Evolutionary conservation across 1,140 invertebrate genomes (phyloP).

Genomic region (Oreohelix idahoensis): DNA sequence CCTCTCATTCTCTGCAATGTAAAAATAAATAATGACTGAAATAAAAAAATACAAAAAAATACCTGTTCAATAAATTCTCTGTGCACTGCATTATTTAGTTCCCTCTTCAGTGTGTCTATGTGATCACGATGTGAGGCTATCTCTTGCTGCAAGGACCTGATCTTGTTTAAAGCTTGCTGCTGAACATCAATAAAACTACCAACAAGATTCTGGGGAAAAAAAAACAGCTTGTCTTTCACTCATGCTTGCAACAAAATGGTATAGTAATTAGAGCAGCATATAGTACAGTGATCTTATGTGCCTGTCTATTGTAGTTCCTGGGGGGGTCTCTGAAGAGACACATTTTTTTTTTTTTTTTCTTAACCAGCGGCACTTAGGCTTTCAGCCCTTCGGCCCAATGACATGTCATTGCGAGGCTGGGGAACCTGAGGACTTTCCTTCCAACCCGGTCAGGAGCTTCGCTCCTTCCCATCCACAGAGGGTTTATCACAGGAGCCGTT

Average conservation of each 20-base stretch:
- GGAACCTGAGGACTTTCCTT: too few species aligned
- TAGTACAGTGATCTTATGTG: too few species aligned
- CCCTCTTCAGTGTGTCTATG: conserved; percentile 62
- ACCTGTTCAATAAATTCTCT: conserved; percentile 65
- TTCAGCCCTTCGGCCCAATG: too few species aligned
- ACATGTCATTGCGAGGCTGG: too few species aligned
- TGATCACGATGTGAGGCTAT: conserved; percentile 58
- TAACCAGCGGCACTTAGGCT: too few species aligned
- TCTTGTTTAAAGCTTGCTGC: conserved; percentile 56
- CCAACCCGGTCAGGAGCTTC: too few species aligned
- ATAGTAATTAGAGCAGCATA: neutral
- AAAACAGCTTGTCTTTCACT: neutral
- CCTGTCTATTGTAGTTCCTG: too few species aligned
- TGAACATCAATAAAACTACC: conserved; percentile 66
- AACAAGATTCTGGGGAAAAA: conserved; percentile 62
- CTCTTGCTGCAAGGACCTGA: conserved; percentile 63
- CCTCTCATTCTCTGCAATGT: too few species aligned
- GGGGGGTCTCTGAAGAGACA: too few species aligned
- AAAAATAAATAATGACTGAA: neutral
- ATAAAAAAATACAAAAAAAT: conserved; percentile 1
- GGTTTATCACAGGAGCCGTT: too few species aligned
- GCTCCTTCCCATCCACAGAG: too few species aligned
- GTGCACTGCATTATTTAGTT: conserved; percentile 65
- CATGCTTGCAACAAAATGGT: neutral
- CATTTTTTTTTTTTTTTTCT: too few species aligned